Percentiles rank a stretch among this genome's conserved stretches.
phyloP scores from a whole-genome alignment of 2,113 vertebrate species.

The Zootoca vivipara region DNA sequence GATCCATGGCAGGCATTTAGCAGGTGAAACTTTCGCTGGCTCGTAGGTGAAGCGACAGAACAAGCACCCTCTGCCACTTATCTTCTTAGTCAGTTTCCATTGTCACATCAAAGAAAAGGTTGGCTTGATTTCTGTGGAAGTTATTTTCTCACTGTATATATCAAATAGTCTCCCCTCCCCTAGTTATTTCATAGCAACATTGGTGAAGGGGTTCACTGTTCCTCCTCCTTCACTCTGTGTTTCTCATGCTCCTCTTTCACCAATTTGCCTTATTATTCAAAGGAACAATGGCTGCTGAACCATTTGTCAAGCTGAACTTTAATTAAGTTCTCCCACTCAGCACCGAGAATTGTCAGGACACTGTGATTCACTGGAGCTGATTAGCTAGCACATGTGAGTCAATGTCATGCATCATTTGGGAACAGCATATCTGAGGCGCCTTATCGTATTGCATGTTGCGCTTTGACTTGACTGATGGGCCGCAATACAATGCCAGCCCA shows the following conservation, averaged over 20 bases:
- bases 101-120: neutral
- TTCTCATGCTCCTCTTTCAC: neutral
- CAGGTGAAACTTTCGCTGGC: neutral
- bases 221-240: neutral
- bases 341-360: neutral
- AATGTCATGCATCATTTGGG: neutral
- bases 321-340: neutral
- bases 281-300: neutral
- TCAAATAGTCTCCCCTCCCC: neutral
- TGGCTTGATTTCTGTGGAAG: neutral
- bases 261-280: neutral
- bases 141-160: neutral
- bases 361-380: neutral
- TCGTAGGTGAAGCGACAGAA: neutral
- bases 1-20: neutral
- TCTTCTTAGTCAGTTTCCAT: neutral
- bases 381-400: neutral
- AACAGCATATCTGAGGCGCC: neutral
- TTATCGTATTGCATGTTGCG: neutral
- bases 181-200: neutral
- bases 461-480: neutral
- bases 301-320: conserved; percentile 25
- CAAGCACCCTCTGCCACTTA: neutral
- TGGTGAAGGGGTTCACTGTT: neutral
- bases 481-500: neutral